Evolutionary conservation across 2,888 invertebrate genomes (phyloP).

Genomic region (Campaea margaritaria): DNA sequence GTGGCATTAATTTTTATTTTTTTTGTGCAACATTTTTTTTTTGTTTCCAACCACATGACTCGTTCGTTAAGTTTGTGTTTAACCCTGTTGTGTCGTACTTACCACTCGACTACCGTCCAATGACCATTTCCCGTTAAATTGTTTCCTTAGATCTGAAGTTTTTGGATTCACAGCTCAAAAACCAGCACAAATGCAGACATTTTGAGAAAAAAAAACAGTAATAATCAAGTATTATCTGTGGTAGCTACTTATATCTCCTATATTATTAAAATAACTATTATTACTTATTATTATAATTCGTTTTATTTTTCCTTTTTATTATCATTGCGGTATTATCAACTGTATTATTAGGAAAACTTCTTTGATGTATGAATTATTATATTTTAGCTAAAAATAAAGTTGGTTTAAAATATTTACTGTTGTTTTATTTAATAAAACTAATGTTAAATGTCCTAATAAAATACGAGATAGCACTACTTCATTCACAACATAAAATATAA

Average conservation of each 20-base stretch:
- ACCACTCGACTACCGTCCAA: conserved; percentile 75
- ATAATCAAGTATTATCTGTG: conserved; percentile 59
- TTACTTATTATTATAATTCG: conserved; percentile 42
- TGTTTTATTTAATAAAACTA: conserved; percentile 59
- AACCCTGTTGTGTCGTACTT: conserved; percentile 48
- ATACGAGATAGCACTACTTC: no score
- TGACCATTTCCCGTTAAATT: conserved; percentile 57
- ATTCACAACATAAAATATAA: no score
- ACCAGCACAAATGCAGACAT: conserved; percentile 57
- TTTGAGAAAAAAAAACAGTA: conserved; percentile 46
- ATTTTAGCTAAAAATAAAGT: conserved; percentile 86
- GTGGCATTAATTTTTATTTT: conserved; percentile 26
- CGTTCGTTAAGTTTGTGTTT: conserved; percentile 36
- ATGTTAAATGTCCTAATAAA: no score
- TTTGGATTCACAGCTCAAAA: conserved; percentile 50
- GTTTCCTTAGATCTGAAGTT: conserved; percentile 60
- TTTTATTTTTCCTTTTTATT: conserved; percentile 61
- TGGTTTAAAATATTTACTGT: conserved; percentile 79
- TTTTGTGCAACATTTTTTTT: conserved; percentile 29
- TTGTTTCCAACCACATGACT: conserved; percentile 21
- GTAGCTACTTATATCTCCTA: conserved; percentile 66
- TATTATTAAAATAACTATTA: conserved; percentile 44
- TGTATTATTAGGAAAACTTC: conserved; percentile 79
- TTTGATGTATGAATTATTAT: conserved; percentile 85
- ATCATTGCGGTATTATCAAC: conserved; percentile 70